phyloP scores from a whole-genome alignment of 2,888 invertebrate genomes.

The Hyposoter didymator region DNA sequence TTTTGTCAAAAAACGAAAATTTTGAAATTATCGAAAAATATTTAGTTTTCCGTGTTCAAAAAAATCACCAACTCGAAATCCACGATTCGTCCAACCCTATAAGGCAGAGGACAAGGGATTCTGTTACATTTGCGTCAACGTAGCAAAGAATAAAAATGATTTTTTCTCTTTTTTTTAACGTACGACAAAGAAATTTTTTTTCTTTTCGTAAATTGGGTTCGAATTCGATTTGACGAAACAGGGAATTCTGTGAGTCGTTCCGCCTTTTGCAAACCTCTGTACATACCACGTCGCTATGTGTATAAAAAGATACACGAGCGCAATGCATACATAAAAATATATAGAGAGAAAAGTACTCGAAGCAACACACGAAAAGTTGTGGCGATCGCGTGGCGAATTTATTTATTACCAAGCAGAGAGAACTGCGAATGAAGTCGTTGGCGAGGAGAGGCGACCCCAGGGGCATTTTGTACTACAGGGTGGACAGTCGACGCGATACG shows the following conservation, averaged over 20 bases:
- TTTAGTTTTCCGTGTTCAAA: too few relatives aligned
- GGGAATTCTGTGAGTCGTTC: background rate
- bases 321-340: conserved; percentile 10
- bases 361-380: conserved; percentile 76
- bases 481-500: conserved; percentile 31
- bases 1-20: background rate
- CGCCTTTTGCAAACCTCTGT: background rate
- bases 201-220: background rate
- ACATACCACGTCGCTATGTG: background rate
- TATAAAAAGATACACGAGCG: background rate
- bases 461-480: conserved; percentile 43
- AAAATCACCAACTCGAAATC: background rate
- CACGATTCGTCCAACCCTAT: too few relatives aligned
- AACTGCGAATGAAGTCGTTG: conserved; percentile 51
- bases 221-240: background rate
- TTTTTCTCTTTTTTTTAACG: background rate
- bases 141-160: background rate
- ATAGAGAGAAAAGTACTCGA: conserved; percentile 34
- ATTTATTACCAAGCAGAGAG: conserved; percentile 76
- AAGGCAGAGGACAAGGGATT: too few relatives aligned
- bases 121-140: background rate
- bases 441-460: conserved; percentile 23
- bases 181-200: background rate
- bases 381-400: conserved; percentile 80
- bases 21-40: background rate